These are phyloP conservation scores for Bergia puertoricense DNA, from an alignment of 92 coral and sea anemone species.

Conservation along the genomic window DNA sequence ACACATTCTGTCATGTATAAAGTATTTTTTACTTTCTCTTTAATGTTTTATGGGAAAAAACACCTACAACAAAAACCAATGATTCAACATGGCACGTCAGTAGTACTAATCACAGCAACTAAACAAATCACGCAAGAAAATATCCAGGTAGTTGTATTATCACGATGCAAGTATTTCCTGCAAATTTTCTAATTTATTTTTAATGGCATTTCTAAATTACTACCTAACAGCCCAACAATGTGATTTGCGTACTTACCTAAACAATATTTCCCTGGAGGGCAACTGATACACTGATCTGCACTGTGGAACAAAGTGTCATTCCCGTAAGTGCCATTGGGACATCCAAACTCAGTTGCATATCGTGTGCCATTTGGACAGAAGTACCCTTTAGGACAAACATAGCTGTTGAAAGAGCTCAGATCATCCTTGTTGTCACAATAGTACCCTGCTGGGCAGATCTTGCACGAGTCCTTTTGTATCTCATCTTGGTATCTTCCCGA, in stretches of 20 bases:
- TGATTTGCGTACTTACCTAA: constrained; percentile 60
- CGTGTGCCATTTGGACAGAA: constrained; percentile 97
- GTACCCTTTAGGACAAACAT: constrained; percentile 87
- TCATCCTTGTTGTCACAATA: constrained; percentile 88
- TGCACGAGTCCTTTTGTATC: constrained; percentile 80
- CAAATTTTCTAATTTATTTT: no score
- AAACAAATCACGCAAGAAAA: no score
- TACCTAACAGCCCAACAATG: not conserved
- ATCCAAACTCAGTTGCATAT: constrained; percentile 84
- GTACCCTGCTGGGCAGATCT: constrained; percentile 88
- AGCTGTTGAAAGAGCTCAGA: constrained; percentile 69
- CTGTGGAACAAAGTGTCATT: constrained; percentile 73
- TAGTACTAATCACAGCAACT: no score
- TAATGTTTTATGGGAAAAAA: no score
- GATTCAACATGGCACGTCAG: no score
- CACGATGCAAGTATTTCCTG: no score
- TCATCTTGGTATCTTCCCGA: constrained; percentile 95
- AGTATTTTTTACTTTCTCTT: no score
- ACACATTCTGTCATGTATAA: no score
- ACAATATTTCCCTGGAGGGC: constrained; percentile 96
- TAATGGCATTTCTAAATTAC: not conserved
- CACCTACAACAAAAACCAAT: no score
- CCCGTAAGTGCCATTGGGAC: constrained; percentile 93
- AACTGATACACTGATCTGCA: constrained; percentile 78
- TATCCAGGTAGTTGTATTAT: no score